Evolutionary conservation across 92 coral and sea anemone genomes (phyloP), one percentile per base, ranked within the genome.

Genomic region (Phenganax marumi): DNA sequence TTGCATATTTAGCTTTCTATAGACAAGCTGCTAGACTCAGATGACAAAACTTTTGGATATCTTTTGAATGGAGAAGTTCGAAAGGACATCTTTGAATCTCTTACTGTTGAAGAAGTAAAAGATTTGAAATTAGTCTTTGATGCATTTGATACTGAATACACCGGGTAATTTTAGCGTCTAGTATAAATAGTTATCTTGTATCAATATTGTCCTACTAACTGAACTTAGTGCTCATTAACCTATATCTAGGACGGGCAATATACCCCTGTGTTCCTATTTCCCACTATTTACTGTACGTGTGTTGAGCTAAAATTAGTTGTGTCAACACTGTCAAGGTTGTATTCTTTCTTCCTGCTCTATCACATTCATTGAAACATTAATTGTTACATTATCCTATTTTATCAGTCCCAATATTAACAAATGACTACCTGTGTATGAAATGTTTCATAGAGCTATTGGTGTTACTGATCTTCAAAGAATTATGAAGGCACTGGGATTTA

Each of bases 81-180:
- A 75, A 84, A 86, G 53, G 91, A 89, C 77, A 93, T 97, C 9
- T 89, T 91, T 83, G 95, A 96, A 76, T 87, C 89, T 52, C 84
- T 96, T 6, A 96, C 99, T 10, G 90, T 97, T 26, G 97, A 91
- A 56, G 99, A 96, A 84, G 91, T 96, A 11, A 86, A 97, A 71
- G 99, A 96, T 75, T 73, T 96, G 43, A 92, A 90, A 77, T 84
- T 92, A 24, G 97, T 96, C 10, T 96, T 96, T 80, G 99, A 96
- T 84, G 88, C 93, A 33, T 96, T 96, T 82, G 99, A 96, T 71
- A 89, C 97, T 12, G 97, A 92, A 50, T 89, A 88, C 76, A 96
- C 93, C 81, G 99, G 99, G 99, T 92, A 62, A 86, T 33, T 33
- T 33, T 5, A 33, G 43, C 43, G 3, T 33, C 43, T 33, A 1